Conservation (phyloP, 2,113 vertebrate species). For the Heteronetta atricapilla region DNA sequence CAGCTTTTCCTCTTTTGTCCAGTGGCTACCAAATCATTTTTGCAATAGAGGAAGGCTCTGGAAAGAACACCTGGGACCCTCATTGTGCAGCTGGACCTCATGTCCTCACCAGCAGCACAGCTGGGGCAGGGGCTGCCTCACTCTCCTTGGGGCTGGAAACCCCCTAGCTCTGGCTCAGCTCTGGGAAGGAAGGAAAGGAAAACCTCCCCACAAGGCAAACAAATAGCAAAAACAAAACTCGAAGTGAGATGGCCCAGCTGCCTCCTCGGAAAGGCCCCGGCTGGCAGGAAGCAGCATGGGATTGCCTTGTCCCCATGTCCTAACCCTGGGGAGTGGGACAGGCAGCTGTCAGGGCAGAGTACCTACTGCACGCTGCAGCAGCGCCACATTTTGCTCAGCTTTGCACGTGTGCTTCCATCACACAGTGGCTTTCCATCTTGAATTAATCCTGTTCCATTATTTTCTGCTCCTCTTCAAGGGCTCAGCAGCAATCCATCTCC, state of each 20-base stretch:
- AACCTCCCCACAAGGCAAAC: neutral
- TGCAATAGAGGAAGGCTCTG: neutral
- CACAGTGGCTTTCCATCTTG: neutral
- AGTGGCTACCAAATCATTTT: neutral
- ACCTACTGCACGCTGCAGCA: accelerated
- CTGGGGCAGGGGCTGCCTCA: neutral
- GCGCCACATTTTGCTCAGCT: accelerated
- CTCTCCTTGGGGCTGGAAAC: neutral
- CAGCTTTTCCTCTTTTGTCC: neutral
- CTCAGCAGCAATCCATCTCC: accelerated
- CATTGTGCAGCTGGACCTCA: neutral
- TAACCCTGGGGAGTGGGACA: neutral
- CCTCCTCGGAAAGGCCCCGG: neutral
- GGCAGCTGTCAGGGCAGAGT: accelerated
- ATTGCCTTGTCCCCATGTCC: neutral
- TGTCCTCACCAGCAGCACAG: neutral
- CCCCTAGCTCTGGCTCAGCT: neutral
- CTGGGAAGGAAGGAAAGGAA: neutral
- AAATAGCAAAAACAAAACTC: neutral
- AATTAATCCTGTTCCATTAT: neutral
- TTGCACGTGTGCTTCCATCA: accelerated
- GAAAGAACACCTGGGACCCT: accelerated
- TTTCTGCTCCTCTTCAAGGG: accelerated
- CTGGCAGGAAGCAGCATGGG: neutral
- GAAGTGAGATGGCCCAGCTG: neutral